phyloP scores from a whole-genome alignment of 2,888 invertebrate genomes.

The Drosophila siamana region DNA sequence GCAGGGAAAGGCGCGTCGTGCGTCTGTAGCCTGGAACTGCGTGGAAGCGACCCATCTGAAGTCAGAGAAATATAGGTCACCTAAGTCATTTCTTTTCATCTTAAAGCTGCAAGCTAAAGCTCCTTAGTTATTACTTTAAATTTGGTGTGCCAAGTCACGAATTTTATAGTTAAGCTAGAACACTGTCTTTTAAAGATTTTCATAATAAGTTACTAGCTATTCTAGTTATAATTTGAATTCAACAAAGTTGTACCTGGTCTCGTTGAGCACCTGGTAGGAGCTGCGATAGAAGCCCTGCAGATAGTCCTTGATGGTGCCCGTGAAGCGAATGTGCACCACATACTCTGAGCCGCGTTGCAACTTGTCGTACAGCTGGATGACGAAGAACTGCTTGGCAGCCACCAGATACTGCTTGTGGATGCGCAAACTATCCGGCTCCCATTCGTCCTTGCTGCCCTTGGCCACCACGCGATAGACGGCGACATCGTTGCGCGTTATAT shows the following conservation, averaged over 20 bases:
- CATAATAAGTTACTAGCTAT: too few relatives aligned
- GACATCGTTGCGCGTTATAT: slow-evolving; percentile 87
- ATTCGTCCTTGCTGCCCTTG: slow-evolving; percentile 17
- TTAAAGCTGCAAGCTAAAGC: too few relatives aligned
- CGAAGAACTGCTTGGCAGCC: slow-evolving; percentile 89
- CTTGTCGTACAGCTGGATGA: slow-evolving; percentile 87
- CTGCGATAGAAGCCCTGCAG: slow-evolving; percentile 94
- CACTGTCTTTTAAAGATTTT: too few relatives aligned
- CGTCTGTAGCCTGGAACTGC: slow-evolving; percentile 93
- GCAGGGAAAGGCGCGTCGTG: slow-evolving; percentile 93
- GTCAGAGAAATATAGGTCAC: neutral
- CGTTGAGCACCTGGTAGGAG: slow-evolving; percentile 90
- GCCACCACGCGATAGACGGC: slow-evolving; percentile 82
- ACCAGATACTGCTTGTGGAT: slow-evolving; percentile 87
- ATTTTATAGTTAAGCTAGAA: too few relatives aligned
- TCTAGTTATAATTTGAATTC: neutral
- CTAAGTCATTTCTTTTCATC: too few relatives aligned
- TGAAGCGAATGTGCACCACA: slow-evolving; percentile 89
- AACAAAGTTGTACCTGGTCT: slow-evolving; percentile 87
- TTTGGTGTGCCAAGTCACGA: too few relatives aligned
- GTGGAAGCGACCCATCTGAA: slow-evolving; percentile 92
- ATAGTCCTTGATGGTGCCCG: slow-evolving; percentile 90
- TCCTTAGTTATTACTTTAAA: too few relatives aligned
- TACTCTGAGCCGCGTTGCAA: slow-evolving; percentile 88
- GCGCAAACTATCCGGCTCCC: slow-evolving; percentile 48